Evolutionary conservation across 2,888 invertebrate species (phyloP).

Genomic region (Atrina japonica): DNA sequence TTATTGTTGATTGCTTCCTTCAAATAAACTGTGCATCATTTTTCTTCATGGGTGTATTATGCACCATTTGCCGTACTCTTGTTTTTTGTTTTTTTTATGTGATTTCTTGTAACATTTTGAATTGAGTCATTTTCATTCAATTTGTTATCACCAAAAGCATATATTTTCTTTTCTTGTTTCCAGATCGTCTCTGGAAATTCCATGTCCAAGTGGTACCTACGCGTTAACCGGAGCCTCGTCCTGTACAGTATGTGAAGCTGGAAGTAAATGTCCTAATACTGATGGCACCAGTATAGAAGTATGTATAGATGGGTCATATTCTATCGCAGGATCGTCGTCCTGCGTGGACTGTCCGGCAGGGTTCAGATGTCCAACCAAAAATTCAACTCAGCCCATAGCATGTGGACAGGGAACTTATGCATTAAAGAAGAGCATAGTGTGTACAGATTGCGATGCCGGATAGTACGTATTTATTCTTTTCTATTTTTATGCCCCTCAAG

Average conservation of each 20-base stretch:
- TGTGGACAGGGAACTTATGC: slow-evolving; percentile 68
- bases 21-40: too few species aligned
- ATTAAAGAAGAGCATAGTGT: slow-evolving; percentile 54
- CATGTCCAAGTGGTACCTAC: slow-evolving; percentile 70
- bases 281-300: slow-evolving; percentile 70
- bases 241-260: slow-evolving; percentile 74
- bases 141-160: too few species aligned
- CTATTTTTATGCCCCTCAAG: too few species aligned
- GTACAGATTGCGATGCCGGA: slow-evolving; percentile 69
- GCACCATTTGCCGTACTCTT: too few species aligned
- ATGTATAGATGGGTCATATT: slow-evolving; percentile 71
- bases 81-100: too few species aligned
- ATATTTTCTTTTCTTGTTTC: slow-evolving; percentile 8
- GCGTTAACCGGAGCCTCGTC: slow-evolving; percentile 60
- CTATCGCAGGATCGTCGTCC: slow-evolving; percentile 61
- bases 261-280: slow-evolving; percentile 69
- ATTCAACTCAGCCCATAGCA: slow-evolving; percentile 48
- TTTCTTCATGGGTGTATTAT: background rate
- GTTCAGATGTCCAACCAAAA: slow-evolving; percentile 63
- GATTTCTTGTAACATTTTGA: too few species aligned
- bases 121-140: too few species aligned
- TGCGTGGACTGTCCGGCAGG: slow-evolving; percentile 69
- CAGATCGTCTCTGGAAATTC: slow-evolving; percentile 51
- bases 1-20: too few species aligned
- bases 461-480: slow-evolving; percentile 51